These are phyloP conservation scores for Meleagris gallopavo DNA, from an alignment of 2,113 vertebrate genomes.

Conservation along the genomic window DNA sequence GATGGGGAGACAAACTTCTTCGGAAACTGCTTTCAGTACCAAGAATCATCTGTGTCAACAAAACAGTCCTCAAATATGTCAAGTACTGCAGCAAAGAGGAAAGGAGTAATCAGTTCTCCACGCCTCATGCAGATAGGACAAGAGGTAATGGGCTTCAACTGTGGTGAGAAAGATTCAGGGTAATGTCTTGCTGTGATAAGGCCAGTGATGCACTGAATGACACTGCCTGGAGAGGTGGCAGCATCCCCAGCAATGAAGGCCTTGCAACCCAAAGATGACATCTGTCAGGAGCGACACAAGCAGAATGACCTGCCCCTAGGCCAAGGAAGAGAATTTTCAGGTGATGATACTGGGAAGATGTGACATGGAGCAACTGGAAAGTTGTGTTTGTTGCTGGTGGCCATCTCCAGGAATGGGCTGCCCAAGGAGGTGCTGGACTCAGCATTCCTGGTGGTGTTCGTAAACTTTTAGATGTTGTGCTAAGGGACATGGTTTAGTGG, in stretches of 20 bases:
- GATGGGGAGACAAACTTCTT: conserved; percentile 24
- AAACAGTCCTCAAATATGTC: conserved; percentile 22
- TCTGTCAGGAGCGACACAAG: conserved; percentile 19
- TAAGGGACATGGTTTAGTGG: no score
- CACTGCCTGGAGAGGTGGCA: conserved; percentile 31
- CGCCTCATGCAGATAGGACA: conserved; percentile 7
- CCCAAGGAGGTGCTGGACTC: no score
- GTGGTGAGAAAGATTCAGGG: conserved; percentile 17
- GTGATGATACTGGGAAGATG: background rate
- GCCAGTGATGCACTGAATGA: background rate
- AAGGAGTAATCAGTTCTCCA: conserved; percentile 27
- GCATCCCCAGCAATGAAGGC: background rate
- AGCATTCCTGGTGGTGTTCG: no score
- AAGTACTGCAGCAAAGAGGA: conserved; percentile 28
- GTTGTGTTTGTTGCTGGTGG: background rate
- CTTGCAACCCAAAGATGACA: conserved; percentile 15
- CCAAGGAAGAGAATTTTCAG: background rate
- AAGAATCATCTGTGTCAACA: conserved; percentile 23
- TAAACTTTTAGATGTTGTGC: no score
- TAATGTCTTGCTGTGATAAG: conserved; percentile 42
- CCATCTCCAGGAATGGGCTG: background rate
- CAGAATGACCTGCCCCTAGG: background rate
- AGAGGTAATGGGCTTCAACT: conserved; percentile 50
- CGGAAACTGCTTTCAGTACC: conserved; percentile 25
- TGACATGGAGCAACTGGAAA: background rate